phyloP scores from a whole-genome alignment of 2,113 vertebrate genomes.

The Meriones unguiculatus region DNA sequence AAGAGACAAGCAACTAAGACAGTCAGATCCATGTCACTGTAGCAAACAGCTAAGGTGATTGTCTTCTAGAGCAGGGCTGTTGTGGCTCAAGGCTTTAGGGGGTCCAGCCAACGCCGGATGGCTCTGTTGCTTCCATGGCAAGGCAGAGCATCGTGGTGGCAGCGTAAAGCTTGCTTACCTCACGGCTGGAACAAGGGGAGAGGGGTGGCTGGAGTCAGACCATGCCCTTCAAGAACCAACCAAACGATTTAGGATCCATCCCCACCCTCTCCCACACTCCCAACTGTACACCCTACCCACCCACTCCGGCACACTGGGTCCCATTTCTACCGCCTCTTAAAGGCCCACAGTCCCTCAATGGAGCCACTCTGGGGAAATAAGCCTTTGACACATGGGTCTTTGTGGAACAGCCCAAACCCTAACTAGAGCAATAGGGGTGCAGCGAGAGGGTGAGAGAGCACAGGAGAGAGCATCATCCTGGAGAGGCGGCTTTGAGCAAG shows the following conservation, averaged over 20 bases:
- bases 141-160: not conserved
- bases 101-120: not conserved
- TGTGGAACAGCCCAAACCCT: not conserved
- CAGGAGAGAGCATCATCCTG: not conserved
- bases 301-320: not conserved
- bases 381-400: not conserved
- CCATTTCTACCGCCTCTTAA: not conserved
- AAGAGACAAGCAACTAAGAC: not conserved
- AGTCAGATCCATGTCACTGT: not conserved
- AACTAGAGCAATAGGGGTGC: not conserved
- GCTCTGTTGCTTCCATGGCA: not conserved
- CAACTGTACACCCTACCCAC: too few species aligned
- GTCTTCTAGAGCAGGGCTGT: not conserved
- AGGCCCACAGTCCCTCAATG: not conserved
- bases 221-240: accelerated
- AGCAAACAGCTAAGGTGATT: not conserved
- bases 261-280: too few species aligned
- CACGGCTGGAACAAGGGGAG: not conserved
- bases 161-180: not conserved
- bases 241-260: not conserved
- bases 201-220: not conserved
- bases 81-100: not conserved
- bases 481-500: not conserved
- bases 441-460: not conserved
- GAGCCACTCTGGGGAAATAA: too few species aligned